Evolutionary conservation across 1,140 invertebrate species (phyloP).

Genomic region (Drosophila persimilis): DNA sequence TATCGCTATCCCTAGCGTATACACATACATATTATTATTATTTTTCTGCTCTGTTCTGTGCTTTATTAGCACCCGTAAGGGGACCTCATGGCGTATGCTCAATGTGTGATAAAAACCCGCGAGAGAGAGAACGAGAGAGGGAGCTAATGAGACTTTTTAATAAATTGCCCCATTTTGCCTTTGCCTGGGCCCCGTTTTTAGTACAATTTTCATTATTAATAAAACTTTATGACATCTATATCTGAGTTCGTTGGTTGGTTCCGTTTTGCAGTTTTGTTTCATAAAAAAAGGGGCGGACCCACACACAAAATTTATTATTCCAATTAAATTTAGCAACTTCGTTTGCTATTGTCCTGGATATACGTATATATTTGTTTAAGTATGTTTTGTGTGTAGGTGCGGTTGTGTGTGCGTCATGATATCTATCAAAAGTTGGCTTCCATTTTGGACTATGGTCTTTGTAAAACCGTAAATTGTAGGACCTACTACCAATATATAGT

Average conservation of each 20-base stretch:
- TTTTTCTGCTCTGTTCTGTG: slow-evolving; percentile 63
- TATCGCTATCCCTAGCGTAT: slow-evolving; percentile 58
- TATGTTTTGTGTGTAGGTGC: slow-evolving; percentile 2
- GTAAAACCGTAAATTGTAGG: background rate
- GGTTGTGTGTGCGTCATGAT: slow-evolving; percentile 54
- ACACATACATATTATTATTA: slow-evolving; percentile 56
- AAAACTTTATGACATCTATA: slow-evolving; percentile 79
- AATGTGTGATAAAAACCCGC: slow-evolving; percentile 70
- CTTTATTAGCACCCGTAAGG: slow-evolving; percentile 79
- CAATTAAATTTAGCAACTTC: slow-evolving; percentile 73
- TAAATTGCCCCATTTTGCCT: slow-evolving; percentile 66
- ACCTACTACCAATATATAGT: background rate
- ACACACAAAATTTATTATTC: slow-evolving; percentile 66
- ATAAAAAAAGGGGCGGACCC: slow-evolving; percentile 48
- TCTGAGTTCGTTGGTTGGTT: slow-evolving; percentile 23
- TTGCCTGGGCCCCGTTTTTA: slow-evolving; percentile 54
- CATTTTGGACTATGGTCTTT: slow-evolving; percentile 30
- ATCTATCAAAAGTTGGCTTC: slow-evolving; percentile 47
- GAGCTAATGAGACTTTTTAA: slow-evolving; percentile 81
- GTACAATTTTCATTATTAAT: slow-evolving; percentile 82
- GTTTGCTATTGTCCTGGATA: slow-evolving; percentile 42
- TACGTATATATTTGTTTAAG: slow-evolving; percentile 14
- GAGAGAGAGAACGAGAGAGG: slow-evolving; percentile 18
- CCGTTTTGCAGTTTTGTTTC: slow-evolving; percentile 55
- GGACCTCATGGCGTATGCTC: slow-evolving; percentile 72